A percentile compares a stretch with the other conserved stretches of the same genome.
phyloP scores from a whole-genome alignment of 1,140 invertebrate genomes.

The Liolophura sinensis region DNA sequence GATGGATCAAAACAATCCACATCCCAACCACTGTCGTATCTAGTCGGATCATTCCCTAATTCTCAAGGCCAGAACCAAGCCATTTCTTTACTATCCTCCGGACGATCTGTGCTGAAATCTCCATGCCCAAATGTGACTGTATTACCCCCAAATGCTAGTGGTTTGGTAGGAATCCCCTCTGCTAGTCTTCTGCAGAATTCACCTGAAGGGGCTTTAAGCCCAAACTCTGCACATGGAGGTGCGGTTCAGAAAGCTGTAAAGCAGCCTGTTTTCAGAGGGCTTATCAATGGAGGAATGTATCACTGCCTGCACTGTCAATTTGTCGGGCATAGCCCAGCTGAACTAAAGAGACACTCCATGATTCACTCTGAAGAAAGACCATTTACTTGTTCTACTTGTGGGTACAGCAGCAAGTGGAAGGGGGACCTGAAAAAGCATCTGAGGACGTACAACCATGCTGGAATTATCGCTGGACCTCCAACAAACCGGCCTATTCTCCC shows the following conservation, averaged over 20 bases:
- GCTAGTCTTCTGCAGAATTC: too few relatives aligned
- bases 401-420: constrained; percentile 56
- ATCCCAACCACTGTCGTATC: too few relatives aligned
- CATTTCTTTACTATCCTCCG: constrained; percentile 6
- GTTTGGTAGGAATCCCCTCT: too few relatives aligned
- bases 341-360: constrained; percentile 50
- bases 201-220: too few relatives aligned
- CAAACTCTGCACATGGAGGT: too few relatives aligned
- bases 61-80: background rate
- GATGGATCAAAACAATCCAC: too few relatives aligned
- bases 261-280: constrained; percentile 32
- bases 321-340: constrained; percentile 50
- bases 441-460: constrained; percentile 47
- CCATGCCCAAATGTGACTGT: too few relatives aligned
- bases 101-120: constrained; percentile 2
- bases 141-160: too few relatives aligned
- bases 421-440: constrained; percentile 59
- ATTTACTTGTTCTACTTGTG: constrained; percentile 52
- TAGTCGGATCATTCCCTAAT: constrained; percentile 21
- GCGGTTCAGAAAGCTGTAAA: background rate
- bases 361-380: constrained; percentile 57
- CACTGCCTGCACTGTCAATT: constrained; percentile 56
- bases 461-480: background rate
- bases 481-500: too few relatives aligned
- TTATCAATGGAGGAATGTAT: constrained; percentile 41